Percentiles rank a stretch among this genome's conserved stretches.
phyloP scores from a whole-genome alignment of 2,113 vertebrate species.

The Climacteris rufus region DNA sequence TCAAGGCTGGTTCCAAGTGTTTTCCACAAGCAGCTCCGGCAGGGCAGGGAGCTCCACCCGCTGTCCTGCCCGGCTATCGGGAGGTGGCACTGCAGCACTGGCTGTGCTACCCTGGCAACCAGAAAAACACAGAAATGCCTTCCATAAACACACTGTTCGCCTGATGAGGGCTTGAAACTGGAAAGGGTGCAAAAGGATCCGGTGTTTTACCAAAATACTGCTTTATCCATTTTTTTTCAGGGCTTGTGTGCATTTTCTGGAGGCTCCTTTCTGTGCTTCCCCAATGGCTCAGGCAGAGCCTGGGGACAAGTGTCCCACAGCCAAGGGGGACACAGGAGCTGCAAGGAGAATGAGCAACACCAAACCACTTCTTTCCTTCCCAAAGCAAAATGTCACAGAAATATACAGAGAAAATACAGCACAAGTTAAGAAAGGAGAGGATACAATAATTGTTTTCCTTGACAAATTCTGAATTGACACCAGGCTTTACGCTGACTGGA shows the following conservation, averaged over 20 bases:
- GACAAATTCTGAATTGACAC: not conserved
- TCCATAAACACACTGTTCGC: not conserved
- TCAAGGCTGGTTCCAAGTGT: not conserved
- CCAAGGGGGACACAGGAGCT: rapidly evolving
- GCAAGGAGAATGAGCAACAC: not conserved
- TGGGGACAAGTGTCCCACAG: not conserved
- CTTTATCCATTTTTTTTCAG: not conserved
- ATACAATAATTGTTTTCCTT: not conserved
- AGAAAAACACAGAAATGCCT: not conserved
- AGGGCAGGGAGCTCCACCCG: not conserved
- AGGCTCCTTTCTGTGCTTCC: not conserved
- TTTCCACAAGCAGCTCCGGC: not conserved
- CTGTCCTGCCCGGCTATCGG: not conserved
- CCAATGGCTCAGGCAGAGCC: rapidly evolving
- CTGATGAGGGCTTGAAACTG: not conserved
- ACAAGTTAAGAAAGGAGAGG: not conserved
- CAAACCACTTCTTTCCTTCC: not conserved
- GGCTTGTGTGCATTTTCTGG: not conserved
- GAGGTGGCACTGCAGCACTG: slow-evolving; percentile 47
- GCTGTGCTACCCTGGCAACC: rapidly evolving
- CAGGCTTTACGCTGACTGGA: rapidly evolving
- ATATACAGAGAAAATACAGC: not conserved
- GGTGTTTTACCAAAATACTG: not conserved
- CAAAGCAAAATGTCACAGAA: not conserved
- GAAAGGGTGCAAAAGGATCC: not conserved